Evolutionary conservation across 2,113 vertebrate genomes (phyloP).

Genomic region (Aplodontia rufa): DNA sequence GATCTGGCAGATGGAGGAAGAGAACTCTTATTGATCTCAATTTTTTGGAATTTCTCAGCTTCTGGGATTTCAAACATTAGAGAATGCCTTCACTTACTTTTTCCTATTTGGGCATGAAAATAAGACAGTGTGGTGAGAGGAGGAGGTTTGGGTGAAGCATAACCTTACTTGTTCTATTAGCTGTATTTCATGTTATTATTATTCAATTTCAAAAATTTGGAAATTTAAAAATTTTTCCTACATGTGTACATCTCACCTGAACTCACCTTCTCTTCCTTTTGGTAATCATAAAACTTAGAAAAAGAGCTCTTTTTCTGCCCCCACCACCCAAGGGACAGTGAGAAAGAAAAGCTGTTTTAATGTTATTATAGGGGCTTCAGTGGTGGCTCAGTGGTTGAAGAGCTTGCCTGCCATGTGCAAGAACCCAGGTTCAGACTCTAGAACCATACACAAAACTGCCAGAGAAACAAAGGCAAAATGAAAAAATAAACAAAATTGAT

Average conservation of each 20-base stretch:
- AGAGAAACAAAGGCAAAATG: no score
- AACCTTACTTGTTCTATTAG: background rate
- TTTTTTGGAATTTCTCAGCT: constrained; percentile 2
- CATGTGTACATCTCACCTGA: background rate
- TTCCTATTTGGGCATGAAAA: background rate
- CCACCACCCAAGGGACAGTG: background rate
- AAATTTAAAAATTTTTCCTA: constrained; percentile 34
- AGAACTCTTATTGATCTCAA: background rate
- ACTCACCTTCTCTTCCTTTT: background rate
- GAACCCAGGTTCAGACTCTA: no score
- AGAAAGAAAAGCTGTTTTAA: background rate
- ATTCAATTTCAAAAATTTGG: constrained; percentile 5
- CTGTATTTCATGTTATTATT: background rate
- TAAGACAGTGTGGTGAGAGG: background rate
- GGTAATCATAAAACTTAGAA: background rate
- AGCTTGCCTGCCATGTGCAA: no score
- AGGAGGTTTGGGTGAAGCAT: background rate
- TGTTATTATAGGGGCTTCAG: no score
- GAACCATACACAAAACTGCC: no score
- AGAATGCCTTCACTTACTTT: background rate
- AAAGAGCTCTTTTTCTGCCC: background rate
- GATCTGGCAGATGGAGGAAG: background rate
- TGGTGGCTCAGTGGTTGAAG: no score
- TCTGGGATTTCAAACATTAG: background rate
- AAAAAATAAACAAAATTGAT: no score